Evolutionary conservation across 2,113 vertebrate genomes (phyloP), one percentile per base, ranked within the genome.

Genomic region (Coreoperca whiteheadi): DNA sequence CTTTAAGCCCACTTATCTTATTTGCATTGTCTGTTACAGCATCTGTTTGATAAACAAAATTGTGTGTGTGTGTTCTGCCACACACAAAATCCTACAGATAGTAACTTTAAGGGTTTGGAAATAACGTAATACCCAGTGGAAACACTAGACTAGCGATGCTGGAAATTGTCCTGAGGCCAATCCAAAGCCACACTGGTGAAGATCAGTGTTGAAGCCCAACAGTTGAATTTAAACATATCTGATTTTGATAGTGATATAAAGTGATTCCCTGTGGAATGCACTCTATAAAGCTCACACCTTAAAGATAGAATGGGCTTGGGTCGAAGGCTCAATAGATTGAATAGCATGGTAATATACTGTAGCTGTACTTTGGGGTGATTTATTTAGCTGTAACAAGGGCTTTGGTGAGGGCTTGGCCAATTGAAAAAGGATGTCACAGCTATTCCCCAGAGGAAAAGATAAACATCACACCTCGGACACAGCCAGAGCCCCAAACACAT

Each of bases 381-480:
- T 81, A 85, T 77, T 57, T 25, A 61, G 30, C 67, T 18, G 39
- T 28, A 74, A 72, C 71, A 72, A 30, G 54, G 54, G 41, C 64
- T 60, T 59, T 12, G 14, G 79, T 83, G 76, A 63, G 14, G 85
- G 50, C 70, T 51, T 25, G 57, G 57, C 46, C 83, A 77, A 79
- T 73, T 82, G 77, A 86, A 65, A 82, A 77, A 50, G 48, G 53
- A 72, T 74, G 79, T 85, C 85, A 73, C 34, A 68, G 76, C 71
- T 77, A 60, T 61, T 88, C 80, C 73, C 72, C 77, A 71, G 74
- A 80, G 87, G 78, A 60, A 21, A 28, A 77, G 87, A 93, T 89
- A 88, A 93, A 89, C 80, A 89, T 93, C 86, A 87, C 91, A 93
- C 93, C 85, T 93, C 86, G 3, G 21, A 86, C 54, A 57, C 83